These are phyloP conservation scores for Ochropleura leucogaster DNA, from an alignment of 2,888 invertebrate genomes.

Conservation along the genomic window DNA sequence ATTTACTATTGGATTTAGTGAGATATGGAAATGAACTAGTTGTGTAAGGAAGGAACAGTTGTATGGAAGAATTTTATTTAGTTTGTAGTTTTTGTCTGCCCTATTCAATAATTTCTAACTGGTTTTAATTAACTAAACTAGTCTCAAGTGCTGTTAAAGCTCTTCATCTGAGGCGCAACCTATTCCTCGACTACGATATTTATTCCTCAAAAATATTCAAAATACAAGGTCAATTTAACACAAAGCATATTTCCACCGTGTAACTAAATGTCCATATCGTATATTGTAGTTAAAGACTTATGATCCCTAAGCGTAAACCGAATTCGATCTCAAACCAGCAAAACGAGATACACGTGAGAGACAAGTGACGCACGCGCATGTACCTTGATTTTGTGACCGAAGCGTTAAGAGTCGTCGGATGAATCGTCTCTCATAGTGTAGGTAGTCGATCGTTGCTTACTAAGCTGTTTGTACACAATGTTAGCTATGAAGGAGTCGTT, in stretches of 20 bases:
- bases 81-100: constrained; percentile 1
- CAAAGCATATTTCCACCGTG: background rate
- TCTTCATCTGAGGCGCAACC: constrained; percentile 16
- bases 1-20: background rate
- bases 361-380: background rate
- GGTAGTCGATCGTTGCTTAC: constrained; percentile 12
- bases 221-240: constrained; percentile 13
- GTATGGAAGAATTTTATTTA: background rate
- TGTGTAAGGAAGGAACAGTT: background rate
- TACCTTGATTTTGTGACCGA: background rate
- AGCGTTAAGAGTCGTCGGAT: constrained; percentile 32
- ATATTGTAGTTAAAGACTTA: constrained; percentile 2
- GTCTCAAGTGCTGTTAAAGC: constrained; percentile 17
- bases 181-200: background rate
- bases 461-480: constrained; percentile 7
- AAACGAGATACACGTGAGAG: background rate
- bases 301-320: background rate
- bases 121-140: constrained; percentile 12
- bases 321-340: background rate
- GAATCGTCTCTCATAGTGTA: constrained; percentile 39
- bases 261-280: constrained; percentile 6
- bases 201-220: constrained; percentile 7
- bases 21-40: background rate
- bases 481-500: constrained; percentile 34
- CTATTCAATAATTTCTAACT: background rate